Conservation (phyloP, 2,888 invertebrate species). For the Minunthozetes semirufus region DNA sequence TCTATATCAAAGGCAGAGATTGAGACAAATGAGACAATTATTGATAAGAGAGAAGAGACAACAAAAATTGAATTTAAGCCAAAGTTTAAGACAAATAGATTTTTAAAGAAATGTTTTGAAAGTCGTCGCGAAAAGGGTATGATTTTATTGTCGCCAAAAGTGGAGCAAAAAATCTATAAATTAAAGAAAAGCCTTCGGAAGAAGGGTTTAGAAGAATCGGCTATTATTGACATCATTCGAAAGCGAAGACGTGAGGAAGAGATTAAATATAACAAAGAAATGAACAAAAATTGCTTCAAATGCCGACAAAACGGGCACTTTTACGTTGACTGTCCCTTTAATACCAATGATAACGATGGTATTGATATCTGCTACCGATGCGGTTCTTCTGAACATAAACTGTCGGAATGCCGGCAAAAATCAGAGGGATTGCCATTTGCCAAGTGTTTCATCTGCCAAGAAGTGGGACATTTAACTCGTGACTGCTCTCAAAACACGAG, state of each 20-base stretch:
- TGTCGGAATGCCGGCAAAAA: slow-evolving; percentile 38
- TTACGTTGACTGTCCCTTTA: slow-evolving; percentile 70
- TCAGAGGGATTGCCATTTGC: slow-evolving; percentile 67
- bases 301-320: slow-evolving; percentile 72
- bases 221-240: slow-evolving; percentile 39
- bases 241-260: slow-evolving; percentile 41
- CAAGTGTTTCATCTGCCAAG: slow-evolving; percentile 77
- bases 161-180: slow-evolving; percentile 40
- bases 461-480: slow-evolving; percentile 76
- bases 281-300: slow-evolving; percentile 59
- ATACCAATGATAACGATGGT: slow-evolving; percentile 45
- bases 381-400: slow-evolving; percentile 46
- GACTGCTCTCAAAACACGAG: slow-evolving; percentile 81
- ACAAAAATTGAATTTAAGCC: neutral
- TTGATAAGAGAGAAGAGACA: neutral
- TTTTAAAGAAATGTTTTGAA: slow-evolving; percentile 34
- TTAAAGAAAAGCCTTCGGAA: slow-evolving; percentile 39
- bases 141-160: slow-evolving; percentile 39
- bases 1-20: too few species aligned
- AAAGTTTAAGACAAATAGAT: slow-evolving; percentile 26
- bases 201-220: slow-evolving; percentile 37
- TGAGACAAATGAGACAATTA: too few species aligned
- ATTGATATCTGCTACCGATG: slow-evolving; percentile 41
- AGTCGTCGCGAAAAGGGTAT: slow-evolving; percentile 37
- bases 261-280: slow-evolving; percentile 36